Evolutionary conservation across 2,797 vertebrate genomes (phyloP), one percentile per base, ranked within the genome.

Genomic region (Gallirallus australis): DNA sequence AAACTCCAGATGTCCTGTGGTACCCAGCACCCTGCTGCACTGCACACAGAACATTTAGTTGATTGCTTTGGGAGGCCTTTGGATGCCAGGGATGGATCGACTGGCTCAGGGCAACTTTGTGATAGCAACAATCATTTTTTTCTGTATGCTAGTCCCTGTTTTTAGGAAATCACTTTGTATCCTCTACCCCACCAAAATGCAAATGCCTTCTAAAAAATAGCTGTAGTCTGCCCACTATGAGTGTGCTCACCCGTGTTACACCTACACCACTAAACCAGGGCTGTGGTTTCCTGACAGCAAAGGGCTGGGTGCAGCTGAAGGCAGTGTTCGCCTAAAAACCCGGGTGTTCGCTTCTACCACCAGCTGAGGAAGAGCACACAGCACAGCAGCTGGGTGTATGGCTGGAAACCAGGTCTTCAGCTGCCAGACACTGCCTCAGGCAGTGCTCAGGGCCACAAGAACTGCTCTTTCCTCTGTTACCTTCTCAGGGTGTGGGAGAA

Each of bases 221-320:
- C 61, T 53, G 19, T 39, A 70, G 12, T 17, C 53, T 94, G 27
- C 37, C 28, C 8, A 1, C 24, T 71, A 27, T 57, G 37, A 54
- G 28, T 25, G 33, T 28, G 11, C 48, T 86, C 48, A 54, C 33
- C 48, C 7, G 3, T 7, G 12, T 78, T 78, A 65, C 33, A 91
- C 79, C 72, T 45, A n/a, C 35, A 61, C 53, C 85, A 59, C 35
- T 45, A 60, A 81, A 31, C 15, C 59, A 63, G 68, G 42, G 73
- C 59, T 95, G 82, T 93, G 93, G 76, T 88, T 94, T 94, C 73
- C 89, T 47, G n/a, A 52, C 66, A 1, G 3, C 8, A 7, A 31
- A 54, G 40, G 70, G 15, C 78, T 80, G 64, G 25, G 52, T 68
- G 73, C 82, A 94, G 76, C 77, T 8, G 24, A 75, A 89, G 68